Percentiles rank a stretch among this genome's conserved stretches.
These are phyloP conservation scores for Rostratula benghalensis DNA, from an alignment of 2,113 vertebrate genomes.

Conservation along the genomic window DNA sequence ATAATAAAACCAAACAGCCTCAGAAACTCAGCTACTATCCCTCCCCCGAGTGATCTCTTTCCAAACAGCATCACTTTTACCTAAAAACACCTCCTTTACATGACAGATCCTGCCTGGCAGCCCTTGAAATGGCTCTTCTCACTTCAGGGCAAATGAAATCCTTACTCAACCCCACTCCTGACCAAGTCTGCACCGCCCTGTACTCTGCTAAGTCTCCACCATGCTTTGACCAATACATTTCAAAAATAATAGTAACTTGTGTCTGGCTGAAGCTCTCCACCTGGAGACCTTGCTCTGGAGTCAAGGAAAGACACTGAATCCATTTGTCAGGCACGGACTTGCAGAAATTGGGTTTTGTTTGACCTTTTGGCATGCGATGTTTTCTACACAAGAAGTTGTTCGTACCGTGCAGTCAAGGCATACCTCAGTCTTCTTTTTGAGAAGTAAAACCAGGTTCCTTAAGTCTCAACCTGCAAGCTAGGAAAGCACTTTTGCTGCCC, in stretches of 20 bases:
- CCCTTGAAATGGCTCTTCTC: neutral
- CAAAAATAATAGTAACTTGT: neutral
- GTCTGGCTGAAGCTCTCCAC: neutral
- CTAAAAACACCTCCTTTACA: neutral
- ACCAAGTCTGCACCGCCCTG: neutral
- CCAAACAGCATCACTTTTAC: neutral
- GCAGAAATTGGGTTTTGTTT: neutral
- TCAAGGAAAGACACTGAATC: neutral
- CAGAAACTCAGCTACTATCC: neutral
- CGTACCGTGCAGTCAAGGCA: neutral
- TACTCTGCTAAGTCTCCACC: neutral
- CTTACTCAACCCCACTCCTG: neutral
- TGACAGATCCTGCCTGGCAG: neutral
- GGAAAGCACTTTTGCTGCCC: neutral
- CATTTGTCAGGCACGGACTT: neutral
- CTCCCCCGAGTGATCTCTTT: neutral
- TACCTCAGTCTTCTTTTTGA: neutral
- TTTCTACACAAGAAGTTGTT: neutral
- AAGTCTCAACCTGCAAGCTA: neutral
- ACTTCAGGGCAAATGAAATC: neutral
- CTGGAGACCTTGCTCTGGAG: neutral
- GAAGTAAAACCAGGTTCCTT: neutral
- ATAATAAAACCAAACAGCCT: neutral
- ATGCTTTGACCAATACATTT: neutral
- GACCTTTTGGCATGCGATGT: neutral